Percentiles rank a stretch among this genome's conserved stretches.
phyloP scores from a whole-genome alignment of 1,140 invertebrate species.

The Orussus abietinus region DNA sequence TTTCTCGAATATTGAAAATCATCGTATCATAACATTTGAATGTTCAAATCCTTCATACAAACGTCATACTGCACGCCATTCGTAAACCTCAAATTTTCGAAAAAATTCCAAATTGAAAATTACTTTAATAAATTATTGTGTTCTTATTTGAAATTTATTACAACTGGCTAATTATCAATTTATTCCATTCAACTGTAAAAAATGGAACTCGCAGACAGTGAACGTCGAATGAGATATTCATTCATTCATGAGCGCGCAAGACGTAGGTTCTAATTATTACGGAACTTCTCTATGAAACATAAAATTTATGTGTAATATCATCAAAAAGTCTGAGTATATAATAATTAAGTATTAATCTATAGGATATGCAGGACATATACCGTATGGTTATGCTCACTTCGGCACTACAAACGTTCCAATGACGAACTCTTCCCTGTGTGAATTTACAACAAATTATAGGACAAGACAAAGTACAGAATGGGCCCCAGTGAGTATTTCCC shows the following conservation, averaged over 20 bases:
- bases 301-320: neutral
- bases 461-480: slow-evolving; percentile 63
- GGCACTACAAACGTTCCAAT: slow-evolving; percentile 60
- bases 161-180: neutral
- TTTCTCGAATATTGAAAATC: too few relatives aligned
- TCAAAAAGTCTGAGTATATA: neutral
- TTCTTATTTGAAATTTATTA: neutral
- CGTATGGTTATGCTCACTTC: slow-evolving; percentile 62
- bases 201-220: slow-evolving; percentile 23
- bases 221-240: slow-evolving; percentile 23
- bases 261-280: slow-evolving; percentile 18
- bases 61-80: too few relatives aligned
- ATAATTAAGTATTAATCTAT: slow-evolving; percentile 7
- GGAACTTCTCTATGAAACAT: too few relatives aligned
- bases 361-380: slow-evolving; percentile 66
- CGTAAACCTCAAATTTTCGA: too few relatives aligned
- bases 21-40: too few relatives aligned
- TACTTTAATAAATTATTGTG: neutral
- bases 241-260: slow-evolving; percentile 23
- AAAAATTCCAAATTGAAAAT: too few relatives aligned
- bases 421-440: slow-evolving; percentile 62
- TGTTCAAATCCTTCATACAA: too few relatives aligned
- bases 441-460: slow-evolving; percentile 68
- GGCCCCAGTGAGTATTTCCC: slow-evolving; percentile 59
- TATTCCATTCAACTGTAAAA: neutral